These are phyloP conservation scores for Periphyllus acericola DNA, from an alignment of 2,888 invertebrate genomes.

Conservation along the genomic window DNA sequence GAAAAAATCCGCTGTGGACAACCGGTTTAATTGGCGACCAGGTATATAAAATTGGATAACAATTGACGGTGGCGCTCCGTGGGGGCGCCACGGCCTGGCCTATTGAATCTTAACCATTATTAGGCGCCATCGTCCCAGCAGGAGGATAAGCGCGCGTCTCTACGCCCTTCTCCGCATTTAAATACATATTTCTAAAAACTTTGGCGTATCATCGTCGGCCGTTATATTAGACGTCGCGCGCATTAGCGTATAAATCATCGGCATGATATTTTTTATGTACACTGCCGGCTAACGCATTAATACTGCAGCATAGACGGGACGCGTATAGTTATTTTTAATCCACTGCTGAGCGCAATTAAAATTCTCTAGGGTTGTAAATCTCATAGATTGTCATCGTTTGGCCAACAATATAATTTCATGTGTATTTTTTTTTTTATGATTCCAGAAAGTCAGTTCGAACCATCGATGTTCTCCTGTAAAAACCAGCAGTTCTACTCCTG, in stretches of 20 bases:
- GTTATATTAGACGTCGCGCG: neutral
- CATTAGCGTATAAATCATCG: constrained; percentile 3
- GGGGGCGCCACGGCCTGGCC: constrained; percentile 37
- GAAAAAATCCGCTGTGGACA: neutral
- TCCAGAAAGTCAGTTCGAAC: constrained; percentile 60
- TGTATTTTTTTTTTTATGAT: constrained; percentile 26
- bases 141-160: constrained; percentile 17
- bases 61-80: constrained; percentile 40
- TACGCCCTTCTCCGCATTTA: constrained; percentile 27
- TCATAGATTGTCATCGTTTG: neutral
- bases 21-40: constrained; percentile 56
- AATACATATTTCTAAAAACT: constrained; percentile 1
- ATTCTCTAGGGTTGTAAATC: neutral
- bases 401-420: constrained; percentile 3
- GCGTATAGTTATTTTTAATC: constrained; percentile 23
- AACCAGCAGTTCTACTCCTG: constrained; percentile 59
- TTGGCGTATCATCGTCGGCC: constrained; percentile 1
- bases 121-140: constrained; percentile 55
- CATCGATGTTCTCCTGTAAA: constrained; percentile 59
- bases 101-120: constrained; percentile 37
- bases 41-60: constrained; percentile 51
- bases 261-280: neutral
- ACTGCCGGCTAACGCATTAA: neutral
- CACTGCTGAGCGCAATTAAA: neutral
- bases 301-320: neutral